Evolutionary conservation across 2,888 invertebrate genomes (phyloP).

Genomic region (Acleris laterana): DNA sequence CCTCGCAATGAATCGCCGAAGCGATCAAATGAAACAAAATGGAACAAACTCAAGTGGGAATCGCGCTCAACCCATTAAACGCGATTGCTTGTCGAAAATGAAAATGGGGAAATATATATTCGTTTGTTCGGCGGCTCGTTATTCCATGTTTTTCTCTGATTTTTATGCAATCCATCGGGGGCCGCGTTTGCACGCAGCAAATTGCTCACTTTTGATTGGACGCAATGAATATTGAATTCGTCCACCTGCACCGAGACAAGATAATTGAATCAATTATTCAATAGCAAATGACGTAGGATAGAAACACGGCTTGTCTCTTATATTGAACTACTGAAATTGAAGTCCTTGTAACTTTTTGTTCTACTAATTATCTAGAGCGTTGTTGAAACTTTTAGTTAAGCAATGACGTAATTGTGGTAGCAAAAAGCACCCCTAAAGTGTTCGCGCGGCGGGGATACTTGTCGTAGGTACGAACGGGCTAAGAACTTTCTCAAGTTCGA

Average conservation of each 20-base stretch:
- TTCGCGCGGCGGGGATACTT: not conserved
- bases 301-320: no score
- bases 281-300: no score
- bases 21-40: slow-evolving; percentile 76
- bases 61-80: slow-evolving; percentile 77
- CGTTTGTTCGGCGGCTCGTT: slow-evolving; percentile 67
- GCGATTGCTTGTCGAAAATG: slow-evolving; percentile 81
- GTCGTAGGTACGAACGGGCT: slow-evolving; percentile 38
- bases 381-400: no score
- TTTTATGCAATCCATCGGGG: slow-evolving; percentile 74
- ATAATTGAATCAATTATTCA: slow-evolving; percentile 21
- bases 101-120: slow-evolving; percentile 78
- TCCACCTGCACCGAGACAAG: slow-evolving; percentile 41
- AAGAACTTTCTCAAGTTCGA: slow-evolving; percentile 67
- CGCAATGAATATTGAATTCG: slow-evolving; percentile 45
- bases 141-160: slow-evolving; percentile 69
- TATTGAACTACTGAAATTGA: no score
- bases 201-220: slow-evolving; percentile 74
- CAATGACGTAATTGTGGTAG: no score
- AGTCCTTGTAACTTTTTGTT: no score
- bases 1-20: slow-evolving; percentile 62
- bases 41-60: slow-evolving; percentile 79
- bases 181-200: slow-evolving; percentile 71
- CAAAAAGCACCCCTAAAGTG: not conserved
- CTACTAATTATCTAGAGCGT: no score